Evolutionary conservation across 1,140 invertebrate genomes (phyloP).

Genomic region (Mizuhopecten yessoensis): DNA sequence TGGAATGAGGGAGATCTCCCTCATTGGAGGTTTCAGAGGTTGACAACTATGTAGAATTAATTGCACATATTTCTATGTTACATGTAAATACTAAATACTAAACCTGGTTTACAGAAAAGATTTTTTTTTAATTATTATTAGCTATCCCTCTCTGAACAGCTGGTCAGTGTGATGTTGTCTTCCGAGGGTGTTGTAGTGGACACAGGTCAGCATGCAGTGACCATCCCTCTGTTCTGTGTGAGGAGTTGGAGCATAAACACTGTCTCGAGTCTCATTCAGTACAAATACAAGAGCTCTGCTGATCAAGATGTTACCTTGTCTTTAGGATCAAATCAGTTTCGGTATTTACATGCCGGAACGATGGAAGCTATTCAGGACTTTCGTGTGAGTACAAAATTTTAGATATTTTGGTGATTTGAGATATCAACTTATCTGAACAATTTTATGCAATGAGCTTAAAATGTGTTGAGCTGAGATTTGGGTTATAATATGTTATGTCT

Average conservation of each 20-base stretch:
- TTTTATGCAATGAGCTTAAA: too few species aligned
- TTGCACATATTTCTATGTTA: too few species aligned
- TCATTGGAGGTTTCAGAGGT: too few species aligned
- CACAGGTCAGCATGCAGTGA: constrained; percentile 11
- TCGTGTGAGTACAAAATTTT: constrained; percentile 9
- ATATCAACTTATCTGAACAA: too few species aligned
- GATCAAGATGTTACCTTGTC: neutral
- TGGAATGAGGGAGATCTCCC: too few species aligned
- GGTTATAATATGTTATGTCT: too few species aligned
- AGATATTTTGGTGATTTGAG: too few species aligned
- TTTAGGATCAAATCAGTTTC: constrained; percentile 4
- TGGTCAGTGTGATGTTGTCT: neutral
- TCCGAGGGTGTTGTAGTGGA: neutral
- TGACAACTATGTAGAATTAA: too few species aligned
- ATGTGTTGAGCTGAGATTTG: too few species aligned
- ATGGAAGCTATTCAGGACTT: neutral
- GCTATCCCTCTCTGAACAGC: neutral
- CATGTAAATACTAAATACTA: too few species aligned
- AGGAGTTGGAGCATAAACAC: constrained; percentile 11
- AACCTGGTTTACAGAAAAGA: too few species aligned
- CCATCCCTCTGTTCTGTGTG: neutral
- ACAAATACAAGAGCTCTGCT: neutral
- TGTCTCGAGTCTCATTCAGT: neutral
- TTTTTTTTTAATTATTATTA: too few species aligned
- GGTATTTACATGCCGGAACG: neutral